A percentile compares a stretch with the other conserved stretches of the same genome.
These are phyloP conservation scores for Bombyx mandarina DNA, from an alignment of 1,140 invertebrate genomes.

Conservation along the genomic window DNA sequence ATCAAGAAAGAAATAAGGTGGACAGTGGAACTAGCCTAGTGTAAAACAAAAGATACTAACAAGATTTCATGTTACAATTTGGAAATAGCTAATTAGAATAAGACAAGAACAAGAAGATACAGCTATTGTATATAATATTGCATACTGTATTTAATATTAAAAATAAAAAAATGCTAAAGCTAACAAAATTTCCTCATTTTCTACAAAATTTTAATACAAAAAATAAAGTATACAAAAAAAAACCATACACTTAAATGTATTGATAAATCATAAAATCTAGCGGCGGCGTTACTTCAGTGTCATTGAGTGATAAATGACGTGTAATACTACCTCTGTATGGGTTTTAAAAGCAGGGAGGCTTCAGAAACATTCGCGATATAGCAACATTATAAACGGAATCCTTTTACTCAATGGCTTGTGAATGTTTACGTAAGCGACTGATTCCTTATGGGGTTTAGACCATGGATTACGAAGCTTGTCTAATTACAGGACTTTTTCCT, in stretches of 20 bases:
- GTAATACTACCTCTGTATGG: slow-evolving; percentile 42
- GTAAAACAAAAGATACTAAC: too few relatives aligned
- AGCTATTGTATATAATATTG: too few relatives aligned
- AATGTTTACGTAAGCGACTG: slow-evolving; percentile 8
- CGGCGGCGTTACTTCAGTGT: slow-evolving; percentile 45
- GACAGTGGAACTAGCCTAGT: too few relatives aligned
- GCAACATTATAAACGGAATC: slow-evolving; percentile 28
- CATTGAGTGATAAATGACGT: slow-evolving; percentile 55
- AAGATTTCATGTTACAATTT: too few relatives aligned
- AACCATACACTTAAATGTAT: slow-evolving; percentile 17
- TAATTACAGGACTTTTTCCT: too few relatives aligned
- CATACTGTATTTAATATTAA: background rate
- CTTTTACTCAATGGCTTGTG: slow-evolving; percentile 41
- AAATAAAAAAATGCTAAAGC: background rate
- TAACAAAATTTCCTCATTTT: background rate
- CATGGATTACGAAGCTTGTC: too few relatives aligned
- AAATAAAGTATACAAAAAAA: slow-evolving; percentile 21
- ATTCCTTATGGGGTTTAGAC: background rate
- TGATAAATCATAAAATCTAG: slow-evolving; percentile 32
- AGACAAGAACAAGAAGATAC: too few relatives aligned
- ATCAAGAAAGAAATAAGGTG: too few relatives aligned
- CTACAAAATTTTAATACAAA: slow-evolving; percentile 6
- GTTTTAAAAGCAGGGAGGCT: slow-evolving; percentile 27
- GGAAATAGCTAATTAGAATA: too few relatives aligned
- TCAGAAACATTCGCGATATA: slow-evolving; percentile 29